Percentiles rank a stretch among this genome's conserved stretches.
Conservation (phyloP, 2,797 vertebrate genomes). For the Jordanella pulchra region DNA sequence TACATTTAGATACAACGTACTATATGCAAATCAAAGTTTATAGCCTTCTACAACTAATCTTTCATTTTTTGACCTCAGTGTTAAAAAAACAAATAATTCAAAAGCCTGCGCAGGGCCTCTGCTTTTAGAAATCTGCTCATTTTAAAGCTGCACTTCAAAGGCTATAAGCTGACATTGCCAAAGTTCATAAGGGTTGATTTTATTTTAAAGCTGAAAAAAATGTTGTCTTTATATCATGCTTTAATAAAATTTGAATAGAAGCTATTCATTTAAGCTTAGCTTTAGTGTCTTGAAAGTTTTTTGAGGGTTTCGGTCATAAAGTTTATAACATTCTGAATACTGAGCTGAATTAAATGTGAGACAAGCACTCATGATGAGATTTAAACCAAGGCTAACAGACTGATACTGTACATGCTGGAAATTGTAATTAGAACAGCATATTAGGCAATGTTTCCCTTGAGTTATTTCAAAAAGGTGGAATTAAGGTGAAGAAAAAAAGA, state of each 20-base stretch:
- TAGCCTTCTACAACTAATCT: neutral
- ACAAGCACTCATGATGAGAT: conserved; percentile 22
- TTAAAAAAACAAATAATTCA: conserved; percentile 45
- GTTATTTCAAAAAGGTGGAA: conserved; percentile 53
- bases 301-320: neutral
- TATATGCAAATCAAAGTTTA: conserved; percentile 25
- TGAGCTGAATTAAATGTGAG: conserved; percentile 23
- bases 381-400: conserved; percentile 31
- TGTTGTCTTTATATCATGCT: conserved; percentile 6
- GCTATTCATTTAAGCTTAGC: neutral
- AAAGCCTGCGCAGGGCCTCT: neutral
- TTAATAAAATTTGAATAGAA: neutral
- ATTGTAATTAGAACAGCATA: conserved; percentile 41
- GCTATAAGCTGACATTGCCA: neutral
- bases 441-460: conserved; percentile 30
- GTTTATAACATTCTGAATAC: conserved; percentile 16
- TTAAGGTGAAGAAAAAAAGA: conserved; percentile 53
- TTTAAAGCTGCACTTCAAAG: conserved; percentile 4
- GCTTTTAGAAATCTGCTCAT: neutral
- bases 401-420: conserved; percentile 29
- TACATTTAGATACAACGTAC: neutral
- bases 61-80: conserved; percentile 38
- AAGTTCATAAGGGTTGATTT: neutral
- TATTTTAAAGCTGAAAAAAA: neutral
- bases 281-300: neutral